These are phyloP conservation scores for Chalcis sispes DNA, from an alignment of 2,888 invertebrate species.

Conservation along the genomic window DNA sequence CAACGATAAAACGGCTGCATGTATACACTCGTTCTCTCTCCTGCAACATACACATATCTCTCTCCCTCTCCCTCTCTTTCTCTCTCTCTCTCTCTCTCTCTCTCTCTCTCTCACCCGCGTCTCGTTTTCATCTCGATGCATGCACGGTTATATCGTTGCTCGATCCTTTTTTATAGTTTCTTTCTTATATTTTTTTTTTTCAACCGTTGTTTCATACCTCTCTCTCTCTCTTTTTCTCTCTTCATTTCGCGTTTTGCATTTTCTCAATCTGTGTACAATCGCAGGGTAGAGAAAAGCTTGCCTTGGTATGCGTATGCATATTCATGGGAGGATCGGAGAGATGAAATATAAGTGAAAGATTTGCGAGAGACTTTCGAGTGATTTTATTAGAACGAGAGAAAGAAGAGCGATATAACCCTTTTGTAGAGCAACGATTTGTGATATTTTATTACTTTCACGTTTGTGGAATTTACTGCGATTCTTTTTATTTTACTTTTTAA, in stretches of 20 bases:
- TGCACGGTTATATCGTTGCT: slow-evolving; percentile 2
- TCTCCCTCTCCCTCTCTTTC: neutral
- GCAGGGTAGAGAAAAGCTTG: neutral
- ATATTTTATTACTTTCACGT: too few relatives aligned
- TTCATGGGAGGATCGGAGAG: slow-evolving; percentile 2
- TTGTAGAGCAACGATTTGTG: too few relatives aligned
- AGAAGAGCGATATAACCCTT: too few relatives aligned
- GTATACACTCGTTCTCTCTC: neutral
- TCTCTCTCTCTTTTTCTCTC: neutral
- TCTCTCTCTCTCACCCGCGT: neutral
- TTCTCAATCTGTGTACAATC: too few relatives aligned
- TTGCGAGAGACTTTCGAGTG: slow-evolving; percentile 5
- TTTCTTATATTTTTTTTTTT: neutral
- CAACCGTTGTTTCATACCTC: neutral
- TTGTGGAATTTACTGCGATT: too few relatives aligned
- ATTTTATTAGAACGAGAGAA: slow-evolving; percentile 4
- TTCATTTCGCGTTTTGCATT: too few relatives aligned
- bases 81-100: neutral
- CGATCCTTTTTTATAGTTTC: neutral
- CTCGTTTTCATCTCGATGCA: slow-evolving; percentile 19
- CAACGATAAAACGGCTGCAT: slow-evolving; percentile 2
- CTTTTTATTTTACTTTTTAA: too few relatives aligned
- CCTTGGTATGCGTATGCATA: slow-evolving; percentile 3
- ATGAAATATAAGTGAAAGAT: slow-evolving; percentile 1
- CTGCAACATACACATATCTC: too few relatives aligned